Base-by-base conservation (phyloP, 2,797 vertebrate species). In the Mus minutoides region DNA sequence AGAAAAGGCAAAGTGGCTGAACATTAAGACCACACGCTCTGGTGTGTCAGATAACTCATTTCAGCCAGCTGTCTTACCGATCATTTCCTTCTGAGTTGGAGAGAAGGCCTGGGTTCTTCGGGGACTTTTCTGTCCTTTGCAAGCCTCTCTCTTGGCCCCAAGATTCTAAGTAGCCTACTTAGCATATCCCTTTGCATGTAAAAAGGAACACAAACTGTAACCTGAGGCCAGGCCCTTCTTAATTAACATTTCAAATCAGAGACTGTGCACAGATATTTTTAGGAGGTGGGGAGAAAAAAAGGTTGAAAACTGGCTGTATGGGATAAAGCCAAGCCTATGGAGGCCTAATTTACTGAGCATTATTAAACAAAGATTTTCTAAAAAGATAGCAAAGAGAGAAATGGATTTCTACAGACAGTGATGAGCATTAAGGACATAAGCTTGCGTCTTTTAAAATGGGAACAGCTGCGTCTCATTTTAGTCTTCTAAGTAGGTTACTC, bases 161-260 rank as follows among this genome's bases (percentile, higher is more conserved):
- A 90, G 95, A 97, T 93, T 95, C 92, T 87, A 77, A 97, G 95
- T 86, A 96, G 94, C 96, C 96, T 97, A 97, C 77, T 97, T 97
- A 98, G 97, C 97, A 97, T 97, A 97, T 95, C 13, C 71, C 92
- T 98, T 97, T 98, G 97, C 97, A 97, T 98, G 97, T 96, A 97
- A 97, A 97, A 98, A 95, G 96, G 75, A 82, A 97, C 90, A 92
- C 91, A 97, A 85, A 97, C 91, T 95, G 97, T 97, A 98, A 97
- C 97, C 96, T 94, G 97, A 97, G 97, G 97, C 97, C 97, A 97
- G 94, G 95, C 97, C 97, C 95, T 97, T 96, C 95, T 97, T 97
- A 97, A 98, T 98, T 98, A 98, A 98, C 97, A 97, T 98, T 98
- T 98, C 97, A 97, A 98, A 98, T 97, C 97, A 95, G 95, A 94